Base-by-base conservation (phyloP, 2,888 invertebrate genomes). In the Synanthedon tipuliformis region DNA sequence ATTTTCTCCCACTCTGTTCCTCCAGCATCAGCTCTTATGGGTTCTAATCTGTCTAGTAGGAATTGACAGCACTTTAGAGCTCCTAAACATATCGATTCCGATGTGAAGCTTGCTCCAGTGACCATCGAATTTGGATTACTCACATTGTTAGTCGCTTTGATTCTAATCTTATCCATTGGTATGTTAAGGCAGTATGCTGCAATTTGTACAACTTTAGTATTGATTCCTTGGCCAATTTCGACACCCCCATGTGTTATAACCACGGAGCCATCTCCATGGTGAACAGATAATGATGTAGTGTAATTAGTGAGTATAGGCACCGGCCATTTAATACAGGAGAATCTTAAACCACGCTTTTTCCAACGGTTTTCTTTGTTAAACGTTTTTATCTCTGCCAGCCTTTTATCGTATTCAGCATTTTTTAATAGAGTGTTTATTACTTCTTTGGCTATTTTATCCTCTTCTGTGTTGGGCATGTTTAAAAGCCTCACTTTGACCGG, bases 141-240 rank as follows among this genome's bases (percentile, higher is more conserved):
- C 89, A 59, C 89, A 55, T 78, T 89, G 58, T 88, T 88, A 15
- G 87, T 88, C 3, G 90, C 88, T 65, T 91, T 91, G 0, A 93
- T 85, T 4, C 75, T 78, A 10, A 94, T 77, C 70, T 85, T 75
- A 0, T 89, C 85, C 54, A 93, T 51, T 8, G 89, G 82, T 50
- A 92, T 88, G 1, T 89, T 89, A 15, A 92, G 73, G 11, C 81
- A 83, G 61, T 89, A 81, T 1, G 92, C 91, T 54, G 86, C 89
- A 4, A 90, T 89, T 77, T 91, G 90, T 15, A 87, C 86, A 7
- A 88, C 86, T 89, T 90, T 66, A 13, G 92, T 92, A 59, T 92
- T 61, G 55, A 92, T 84, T 4, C 92, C 92, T 75, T 93, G 92
- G 0, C 92, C 92, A 62, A 88, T 83, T 74, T 90, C 90, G 45